A percentile compares a stretch with the other conserved stretches of the same genome.
Evolutionary conservation across 2,113 vertebrate genomes (phyloP).

Genomic region (Falco punctatus): DNA sequence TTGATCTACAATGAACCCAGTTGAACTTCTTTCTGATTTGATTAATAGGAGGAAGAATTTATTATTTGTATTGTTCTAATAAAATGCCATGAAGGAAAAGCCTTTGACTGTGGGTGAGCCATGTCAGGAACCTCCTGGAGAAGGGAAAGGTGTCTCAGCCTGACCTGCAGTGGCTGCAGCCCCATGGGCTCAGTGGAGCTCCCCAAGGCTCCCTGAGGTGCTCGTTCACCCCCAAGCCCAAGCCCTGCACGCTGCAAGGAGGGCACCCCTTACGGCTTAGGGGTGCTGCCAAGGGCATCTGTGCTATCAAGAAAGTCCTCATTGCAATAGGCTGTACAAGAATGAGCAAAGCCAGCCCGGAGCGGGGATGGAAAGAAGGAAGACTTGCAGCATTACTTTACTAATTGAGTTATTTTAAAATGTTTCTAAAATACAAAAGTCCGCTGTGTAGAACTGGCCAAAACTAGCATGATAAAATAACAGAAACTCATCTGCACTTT

Average conservation of each 20-base stretch:
- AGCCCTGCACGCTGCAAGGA: neutral
- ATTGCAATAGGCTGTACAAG: neutral
- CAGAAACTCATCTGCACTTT: neutral
- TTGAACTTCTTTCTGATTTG: neutral
- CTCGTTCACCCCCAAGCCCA: rapidly evolving
- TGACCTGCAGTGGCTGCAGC: neutral
- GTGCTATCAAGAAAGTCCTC: neutral
- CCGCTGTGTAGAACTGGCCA: neutral
- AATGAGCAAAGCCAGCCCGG: neutral
- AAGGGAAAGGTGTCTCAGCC: neutral
- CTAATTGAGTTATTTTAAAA: neutral
- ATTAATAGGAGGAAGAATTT: constrained; percentile 5
- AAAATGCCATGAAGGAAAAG: neutral
- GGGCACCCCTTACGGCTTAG: neutral
- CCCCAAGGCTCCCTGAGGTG: neutral
- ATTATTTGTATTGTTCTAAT: neutral
- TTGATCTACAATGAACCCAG: neutral
- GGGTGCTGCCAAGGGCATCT: neutral
- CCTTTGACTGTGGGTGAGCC: neutral
- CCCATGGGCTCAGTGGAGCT: neutral
- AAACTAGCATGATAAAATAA: neutral
- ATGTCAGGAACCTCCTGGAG: rapidly evolving
- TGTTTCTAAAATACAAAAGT: neutral
- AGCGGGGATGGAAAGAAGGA: neutral
- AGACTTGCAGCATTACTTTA: neutral